A percentile compares a stretch with the other conserved stretches of the same genome.
These are phyloP conservation scores for Hycleus phaleratus DNA, from an alignment of 1,140 invertebrate species.

Conservation along the genomic window DNA sequence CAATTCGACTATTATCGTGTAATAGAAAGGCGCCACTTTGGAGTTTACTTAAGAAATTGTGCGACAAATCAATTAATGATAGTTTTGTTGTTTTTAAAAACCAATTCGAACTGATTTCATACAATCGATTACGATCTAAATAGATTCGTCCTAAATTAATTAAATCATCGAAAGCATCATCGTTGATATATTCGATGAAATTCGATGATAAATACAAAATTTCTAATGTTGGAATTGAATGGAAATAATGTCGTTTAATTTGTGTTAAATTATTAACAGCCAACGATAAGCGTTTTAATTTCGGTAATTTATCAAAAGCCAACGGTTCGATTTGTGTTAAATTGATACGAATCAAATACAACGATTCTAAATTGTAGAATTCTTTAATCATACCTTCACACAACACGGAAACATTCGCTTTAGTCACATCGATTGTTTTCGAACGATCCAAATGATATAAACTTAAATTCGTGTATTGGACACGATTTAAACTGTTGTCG, in stretches of 20 bases:
- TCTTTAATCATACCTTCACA: slow-evolving; percentile 28
- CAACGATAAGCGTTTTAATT: slow-evolving; percentile 20
- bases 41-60: slow-evolving; percentile 3
- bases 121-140: slow-evolving; percentile 24
- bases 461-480: slow-evolving; percentile 1
- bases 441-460: slow-evolving; percentile 20
- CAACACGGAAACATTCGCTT: slow-evolving; percentile 20
- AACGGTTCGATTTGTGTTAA: slow-evolving; percentile 18
- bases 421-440: slow-evolving; percentile 16
- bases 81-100: background rate
- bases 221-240: slow-evolving; percentile 12
- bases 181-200: slow-evolving; percentile 20
- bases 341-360: slow-evolving; percentile 21
- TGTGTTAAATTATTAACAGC: slow-evolving; percentile 20
- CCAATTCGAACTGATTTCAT: slow-evolving; percentile 2
- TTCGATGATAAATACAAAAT: slow-evolving; percentile 23
- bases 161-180: slow-evolving; percentile 17
- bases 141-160: slow-evolving; percentile 16
- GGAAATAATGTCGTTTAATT: slow-evolving; percentile 19
- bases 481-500: background rate
- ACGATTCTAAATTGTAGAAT: slow-evolving; percentile 13
- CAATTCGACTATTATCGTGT: background rate
- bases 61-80: background rate
- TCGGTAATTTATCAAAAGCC: slow-evolving; percentile 21
- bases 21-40: background rate